These are phyloP conservation scores for Heteromormyrus szaboi DNA, from an alignment of 2,797 vertebrate genomes.

Conservation along the genomic window DNA sequence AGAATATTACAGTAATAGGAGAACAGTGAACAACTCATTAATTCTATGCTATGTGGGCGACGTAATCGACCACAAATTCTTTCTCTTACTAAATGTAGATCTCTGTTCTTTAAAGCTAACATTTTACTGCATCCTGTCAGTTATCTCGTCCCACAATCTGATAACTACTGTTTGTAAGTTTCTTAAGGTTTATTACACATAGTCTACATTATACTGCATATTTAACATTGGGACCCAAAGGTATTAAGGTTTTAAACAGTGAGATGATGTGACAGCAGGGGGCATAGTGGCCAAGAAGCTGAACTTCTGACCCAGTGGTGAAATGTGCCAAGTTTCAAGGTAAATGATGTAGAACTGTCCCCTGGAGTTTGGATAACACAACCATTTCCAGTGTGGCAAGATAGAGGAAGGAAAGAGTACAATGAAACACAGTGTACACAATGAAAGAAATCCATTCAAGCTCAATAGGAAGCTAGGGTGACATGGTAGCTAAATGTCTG, in stretches of 20 bases:
- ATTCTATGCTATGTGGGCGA: neutral
- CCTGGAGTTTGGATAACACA: neutral
- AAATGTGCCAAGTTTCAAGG: neutral
- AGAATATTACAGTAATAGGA: neutral
- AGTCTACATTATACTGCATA: neutral
- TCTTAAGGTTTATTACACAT: neutral
- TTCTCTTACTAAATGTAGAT: neutral
- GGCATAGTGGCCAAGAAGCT: neutral
- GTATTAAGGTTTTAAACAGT: neutral
- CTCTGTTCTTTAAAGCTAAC: neutral
- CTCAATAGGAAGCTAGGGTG: neutral
- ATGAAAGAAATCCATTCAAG: neutral
- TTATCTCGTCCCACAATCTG: neutral
- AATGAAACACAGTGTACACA: neutral
- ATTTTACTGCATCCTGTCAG: neutral
- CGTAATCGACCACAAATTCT: neutral
- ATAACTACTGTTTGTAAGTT: neutral
- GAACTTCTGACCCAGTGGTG: neutral
- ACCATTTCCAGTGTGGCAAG: neutral
- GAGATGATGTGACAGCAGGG: neutral
- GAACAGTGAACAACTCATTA: neutral
- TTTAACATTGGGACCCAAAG: neutral
- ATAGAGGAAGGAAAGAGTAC: neutral
- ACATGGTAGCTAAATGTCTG: neutral
- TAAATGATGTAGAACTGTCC: neutral